A percentile compares a stretch with the other conserved stretches of the same genome.
Conservation (phyloP, 2,113 vertebrate genomes). For the Solea senegalensis region DNA sequence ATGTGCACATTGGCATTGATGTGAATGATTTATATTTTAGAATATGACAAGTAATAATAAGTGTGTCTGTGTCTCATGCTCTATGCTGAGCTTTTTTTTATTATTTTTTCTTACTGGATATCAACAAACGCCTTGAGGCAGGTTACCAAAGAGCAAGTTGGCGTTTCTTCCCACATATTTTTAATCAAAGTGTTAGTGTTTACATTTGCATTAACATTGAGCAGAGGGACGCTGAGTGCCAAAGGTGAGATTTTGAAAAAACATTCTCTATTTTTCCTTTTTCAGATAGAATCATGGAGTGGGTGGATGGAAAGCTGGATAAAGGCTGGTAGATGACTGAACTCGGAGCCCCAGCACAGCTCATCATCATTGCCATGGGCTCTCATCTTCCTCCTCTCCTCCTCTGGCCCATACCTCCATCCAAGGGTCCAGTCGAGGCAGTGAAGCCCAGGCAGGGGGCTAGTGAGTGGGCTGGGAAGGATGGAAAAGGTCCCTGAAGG, state of each 20-base stretch:
- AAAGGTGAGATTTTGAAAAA: constrained; percentile 80
- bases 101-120: constrained; percentile 62
- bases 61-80: constrained; percentile 53
- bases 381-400: constrained; percentile 72
- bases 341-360: constrained; percentile 70
- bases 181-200: constrained; percentile 81
- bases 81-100: constrained; percentile 48
- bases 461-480: constrained; percentile 79
- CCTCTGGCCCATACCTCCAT: constrained; percentile 73
- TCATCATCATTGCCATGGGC: constrained; percentile 80
- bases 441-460: constrained; percentile 68
- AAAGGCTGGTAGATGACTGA: constrained; percentile 78
- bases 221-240: constrained; percentile 73
- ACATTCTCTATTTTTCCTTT: constrained; percentile 65
- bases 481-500: constrained; percentile 72
- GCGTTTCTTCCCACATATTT: constrained; percentile 78
- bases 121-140: constrained; percentile 66
- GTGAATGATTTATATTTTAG: constrained; percentile 33
- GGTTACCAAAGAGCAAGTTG: constrained; percentile 78
- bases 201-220: constrained; percentile 81
- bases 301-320: constrained; percentile 77
- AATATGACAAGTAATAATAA: constrained; percentile 26
- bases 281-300: constrained; percentile 75
- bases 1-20: constrained; percentile 14
- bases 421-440: constrained; percentile 70